Conservation (phyloP, 92 coral and sea anemone species). For the Montipora capitata region DNA sequence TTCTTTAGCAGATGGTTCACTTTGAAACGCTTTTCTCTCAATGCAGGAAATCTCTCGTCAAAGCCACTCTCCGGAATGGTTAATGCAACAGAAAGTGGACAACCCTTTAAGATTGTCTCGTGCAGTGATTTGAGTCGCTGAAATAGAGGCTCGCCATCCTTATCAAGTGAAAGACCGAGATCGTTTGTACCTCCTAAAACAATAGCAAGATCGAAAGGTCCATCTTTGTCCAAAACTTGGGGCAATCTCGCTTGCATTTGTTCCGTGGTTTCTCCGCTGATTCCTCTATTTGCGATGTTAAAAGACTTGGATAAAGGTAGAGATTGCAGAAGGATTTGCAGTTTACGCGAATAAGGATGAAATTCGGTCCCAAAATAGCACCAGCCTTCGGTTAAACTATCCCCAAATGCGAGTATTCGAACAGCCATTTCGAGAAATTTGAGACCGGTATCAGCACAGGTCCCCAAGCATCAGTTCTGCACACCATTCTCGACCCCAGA, state of each 20-base stretch:
- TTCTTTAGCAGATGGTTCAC: slow-evolving; percentile 75
- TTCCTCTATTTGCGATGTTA: slow-evolving; percentile 75
- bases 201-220: slow-evolving; percentile 73
- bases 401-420: slow-evolving; percentile 75
- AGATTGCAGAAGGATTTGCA: slow-evolving; percentile 58
- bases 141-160: slow-evolving; percentile 75
- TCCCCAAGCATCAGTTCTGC: too few relatives aligned
- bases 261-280: slow-evolving; percentile 75
- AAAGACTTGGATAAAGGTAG: slow-evolving; percentile 25
- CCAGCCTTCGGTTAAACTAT: slow-evolving; percentile 86
- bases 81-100: slow-evolving; percentile 66
- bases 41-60: slow-evolving; percentile 58
- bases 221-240: slow-evolving; percentile 41
- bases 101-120: slow-evolving; percentile 49
- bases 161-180: slow-evolving; percentile 44
- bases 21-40: slow-evolving; percentile 62
- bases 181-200: slow-evolving; percentile 88
- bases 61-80: slow-evolving; percentile 87
- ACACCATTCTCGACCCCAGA: too few relatives aligned
- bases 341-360: slow-evolving; percentile 77
- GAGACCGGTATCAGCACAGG: too few relatives aligned
- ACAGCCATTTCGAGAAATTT: slow-evolving; percentile 9
- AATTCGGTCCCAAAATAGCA: slow-evolving; percentile 57
- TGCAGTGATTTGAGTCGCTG: slow-evolving; percentile 71
- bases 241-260: slow-evolving; percentile 74